Evolutionary conservation across 2,113 vertebrate genomes (phyloP).

Genomic region (Ceuthmochares aereus): DNA sequence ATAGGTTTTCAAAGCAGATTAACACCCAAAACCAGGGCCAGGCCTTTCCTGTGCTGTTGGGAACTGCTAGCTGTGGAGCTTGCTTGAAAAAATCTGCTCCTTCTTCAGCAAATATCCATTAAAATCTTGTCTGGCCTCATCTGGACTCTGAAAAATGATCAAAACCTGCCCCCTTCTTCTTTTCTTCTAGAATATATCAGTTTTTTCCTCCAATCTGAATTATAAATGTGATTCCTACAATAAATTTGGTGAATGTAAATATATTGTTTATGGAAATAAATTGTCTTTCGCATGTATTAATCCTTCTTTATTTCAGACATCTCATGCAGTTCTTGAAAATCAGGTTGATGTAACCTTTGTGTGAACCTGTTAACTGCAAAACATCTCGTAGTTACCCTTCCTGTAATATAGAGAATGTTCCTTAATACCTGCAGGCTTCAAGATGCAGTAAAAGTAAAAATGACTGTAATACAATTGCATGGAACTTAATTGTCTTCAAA

Average conservation of each 20-base stretch:
- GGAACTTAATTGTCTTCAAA: slow-evolving; percentile 36
- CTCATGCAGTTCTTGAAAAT: background rate
- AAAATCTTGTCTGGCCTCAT: background rate
- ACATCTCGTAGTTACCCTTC: background rate
- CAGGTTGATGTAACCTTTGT: background rate
- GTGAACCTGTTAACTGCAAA: slow-evolving; percentile 26
- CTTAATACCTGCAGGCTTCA: slow-evolving; percentile 17
- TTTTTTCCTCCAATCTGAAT: background rate
- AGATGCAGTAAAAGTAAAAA: slow-evolving; percentile 20
- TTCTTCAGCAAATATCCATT: background rate
- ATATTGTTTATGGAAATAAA: background rate
- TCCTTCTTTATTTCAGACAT: slow-evolving; percentile 1
- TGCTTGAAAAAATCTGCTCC: background rate
- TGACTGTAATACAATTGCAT: background rate
- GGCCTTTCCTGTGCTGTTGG: background rate
- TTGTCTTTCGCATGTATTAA: background rate
- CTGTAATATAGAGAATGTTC: background rate
- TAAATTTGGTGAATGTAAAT: background rate
- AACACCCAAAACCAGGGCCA: background rate
- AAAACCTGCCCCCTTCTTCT: background rate
- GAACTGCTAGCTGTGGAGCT: background rate
- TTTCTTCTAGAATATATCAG: background rate
- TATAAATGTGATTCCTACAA: background rate
- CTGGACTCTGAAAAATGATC: background rate
- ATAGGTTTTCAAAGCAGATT: background rate